Percentiles rank a stretch among this genome's conserved stretches.
Conservation (phyloP, 2,113 vertebrate species). For the Nesogale talazaci region DNA sequence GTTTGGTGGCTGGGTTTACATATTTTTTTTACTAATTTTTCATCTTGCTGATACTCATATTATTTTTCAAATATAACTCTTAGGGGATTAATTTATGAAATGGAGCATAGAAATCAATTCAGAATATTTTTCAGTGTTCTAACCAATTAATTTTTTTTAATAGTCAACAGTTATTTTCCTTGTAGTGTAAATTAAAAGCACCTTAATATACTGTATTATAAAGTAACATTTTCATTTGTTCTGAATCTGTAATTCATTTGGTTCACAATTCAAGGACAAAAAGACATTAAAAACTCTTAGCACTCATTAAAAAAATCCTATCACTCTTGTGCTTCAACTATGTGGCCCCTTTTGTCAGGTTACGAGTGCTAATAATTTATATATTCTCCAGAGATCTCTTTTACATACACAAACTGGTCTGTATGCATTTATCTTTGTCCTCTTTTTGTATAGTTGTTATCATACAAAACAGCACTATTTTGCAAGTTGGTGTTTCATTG, state of each 20-base stretch:
- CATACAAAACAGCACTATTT: constrained; percentile 14
- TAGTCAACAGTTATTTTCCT: constrained; percentile 1
- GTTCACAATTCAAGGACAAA: constrained; percentile 17
- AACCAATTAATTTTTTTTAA: constrained; percentile 3
- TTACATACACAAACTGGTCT: background rate
- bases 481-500: constrained; percentile 1
- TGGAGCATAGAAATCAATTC: background rate
- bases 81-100: background rate
- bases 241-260: background rate
- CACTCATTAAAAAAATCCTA: background rate
- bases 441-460: constrained; percentile 4
- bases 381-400: background rate
- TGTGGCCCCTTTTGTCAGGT: background rate
- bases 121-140: constrained; percentile 20
- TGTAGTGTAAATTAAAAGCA: constrained; percentile 16
- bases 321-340: background rate
- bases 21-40: constrained; percentile 4
- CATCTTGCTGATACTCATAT: background rate
- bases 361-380: constrained; percentile 20
- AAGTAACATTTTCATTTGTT: constrained; percentile 48
- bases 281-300: background rate
- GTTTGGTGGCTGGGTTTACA: background rate
- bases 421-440: background rate
- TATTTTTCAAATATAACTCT: constrained; percentile 32
- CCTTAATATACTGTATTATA: constrained; percentile 29